Evolutionary conservation across 2,888 invertebrate species (phyloP), one percentile per base, ranked within the genome.

Genomic region (Dermolepida albohirtum): DNA sequence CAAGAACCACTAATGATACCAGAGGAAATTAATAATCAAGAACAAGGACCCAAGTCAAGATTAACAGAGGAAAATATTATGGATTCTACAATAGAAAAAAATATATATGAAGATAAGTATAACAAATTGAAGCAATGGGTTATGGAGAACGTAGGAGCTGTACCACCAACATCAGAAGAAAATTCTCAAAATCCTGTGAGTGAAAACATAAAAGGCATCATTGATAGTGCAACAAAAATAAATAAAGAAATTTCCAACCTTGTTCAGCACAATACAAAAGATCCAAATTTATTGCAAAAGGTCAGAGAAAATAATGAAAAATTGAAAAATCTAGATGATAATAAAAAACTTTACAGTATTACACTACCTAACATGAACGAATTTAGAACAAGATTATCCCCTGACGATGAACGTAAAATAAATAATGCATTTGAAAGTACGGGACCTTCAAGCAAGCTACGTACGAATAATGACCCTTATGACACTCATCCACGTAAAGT

Each of bases 51-150:
- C 6, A 10, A 8, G 6, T 34, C 6, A 34, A 7, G 34, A 34
- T 34, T 34, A 6, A 10, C 10, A 2, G 8, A 34, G 10, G 34
- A 34, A 34, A 34, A 34, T 1, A 34, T 34, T 6, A 1, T 10
- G 6, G 34, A 34, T 8, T 7, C 34, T 39, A n/a, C 8, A 12
- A 7, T 1, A 7, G 50, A 16, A 12, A 66, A 63, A 2, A 11
- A 14, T 27, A 52, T 57, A 41, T 71, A 66, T 39, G 70, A 72
- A 65, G 65, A 70, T 10, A 65, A 71, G 51, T 72, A 72, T 22
- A 59, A 73, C 5, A 54, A 67, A 51, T 52, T 73, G 16, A 55
- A 62, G 41, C 47, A 71, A 29, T 73, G 71, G 71, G 68, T 71
- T 1, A 34, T 63, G 14, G 62, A 68, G 27, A 67, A 68, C 44